Percentiles rank a stretch among this genome's conserved stretches.
These are phyloP conservation scores for Pristionchus japonicus DNA, from an alignment of 2,888 invertebrate species.

Conservation along the genomic window DNA sequence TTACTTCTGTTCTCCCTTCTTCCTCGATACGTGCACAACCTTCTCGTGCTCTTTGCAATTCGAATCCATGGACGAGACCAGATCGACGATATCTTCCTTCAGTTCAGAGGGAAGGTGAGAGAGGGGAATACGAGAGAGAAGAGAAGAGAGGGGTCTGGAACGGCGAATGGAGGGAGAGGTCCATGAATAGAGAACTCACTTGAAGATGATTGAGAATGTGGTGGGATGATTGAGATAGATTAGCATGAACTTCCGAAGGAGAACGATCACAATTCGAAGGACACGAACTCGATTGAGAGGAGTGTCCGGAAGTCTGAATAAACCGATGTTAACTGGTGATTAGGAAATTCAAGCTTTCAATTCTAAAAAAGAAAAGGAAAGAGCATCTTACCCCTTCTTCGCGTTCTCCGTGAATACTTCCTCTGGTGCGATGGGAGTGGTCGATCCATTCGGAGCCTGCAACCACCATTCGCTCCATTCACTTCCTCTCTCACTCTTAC, in stretches of 20 bases:
- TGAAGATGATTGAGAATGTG: conserved; percentile 58
- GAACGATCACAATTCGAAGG: conserved; percentile 41
- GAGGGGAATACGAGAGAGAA: conserved; percentile 51
- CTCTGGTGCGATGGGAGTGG: background rate
- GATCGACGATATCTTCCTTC: conserved; percentile 35
- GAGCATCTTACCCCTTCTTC: background rate
- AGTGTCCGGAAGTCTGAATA: background rate
- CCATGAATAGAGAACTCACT: conserved; percentile 43
- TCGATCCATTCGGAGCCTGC: background rate
- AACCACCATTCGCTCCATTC: background rate
- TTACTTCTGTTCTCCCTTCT: conserved; percentile 58
- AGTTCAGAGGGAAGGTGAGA: conserved; percentile 51
- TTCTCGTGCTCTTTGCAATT: conserved; percentile 53
- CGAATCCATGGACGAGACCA: conserved; percentile 29
- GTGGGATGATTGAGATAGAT: conserved; percentile 57
- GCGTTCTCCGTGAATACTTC: conserved; percentile 14
- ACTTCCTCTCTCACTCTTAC: background rate
- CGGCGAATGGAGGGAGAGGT: background rate
- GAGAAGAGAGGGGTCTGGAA: conserved; percentile 49
- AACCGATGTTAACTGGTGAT: no score
- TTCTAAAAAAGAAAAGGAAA: background rate
- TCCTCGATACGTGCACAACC: conserved; percentile 57
- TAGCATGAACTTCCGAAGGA: conserved; percentile 48
- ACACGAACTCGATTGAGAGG: conserved; percentile 42
- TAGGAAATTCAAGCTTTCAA: no score